These are phyloP conservation scores for Valencia hispanica DNA, from an alignment of 2,797 vertebrate genomes.

Conservation along the genomic window DNA sequence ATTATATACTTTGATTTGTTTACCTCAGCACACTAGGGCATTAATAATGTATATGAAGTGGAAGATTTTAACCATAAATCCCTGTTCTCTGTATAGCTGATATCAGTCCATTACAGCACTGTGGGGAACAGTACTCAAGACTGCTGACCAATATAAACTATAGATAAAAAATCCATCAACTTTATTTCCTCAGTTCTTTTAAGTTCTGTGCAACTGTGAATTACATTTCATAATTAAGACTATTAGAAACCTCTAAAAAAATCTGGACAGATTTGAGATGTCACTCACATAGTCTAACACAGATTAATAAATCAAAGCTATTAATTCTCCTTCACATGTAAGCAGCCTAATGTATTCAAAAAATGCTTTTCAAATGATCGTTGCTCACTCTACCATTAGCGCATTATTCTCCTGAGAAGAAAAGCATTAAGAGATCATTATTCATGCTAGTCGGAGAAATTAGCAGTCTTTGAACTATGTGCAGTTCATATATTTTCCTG, in stretches of 20 bases:
- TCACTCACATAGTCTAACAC: conserved; percentile 18
- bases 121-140: conserved; percentile 44
- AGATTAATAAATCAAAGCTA: conserved; percentile 47
- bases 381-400: conserved; percentile 30
- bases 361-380: conserved; percentile 45
- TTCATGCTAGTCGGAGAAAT: conserved; percentile 26
- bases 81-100: conserved; percentile 31
- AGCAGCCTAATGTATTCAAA: conserved; percentile 48
- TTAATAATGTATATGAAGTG: conserved; percentile 25
- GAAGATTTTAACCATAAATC: conserved; percentile 33
- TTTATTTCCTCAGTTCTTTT: neutral
- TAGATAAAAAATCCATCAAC: conserved; percentile 31
- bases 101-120: conserved; percentile 45
- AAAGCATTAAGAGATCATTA: conserved; percentile 20
- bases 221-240: conserved; percentile 36
- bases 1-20: conserved; percentile 9
- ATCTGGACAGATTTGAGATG: conserved; percentile 18
- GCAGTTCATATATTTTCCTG: neutral
- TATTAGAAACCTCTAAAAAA: conserved; percentile 26
- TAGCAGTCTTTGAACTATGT: conserved; percentile 2
- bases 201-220: conserved; percentile 45
- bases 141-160: conserved; percentile 40
- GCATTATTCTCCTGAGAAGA: conserved; percentile 32
- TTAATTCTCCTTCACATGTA: conserved; percentile 43
- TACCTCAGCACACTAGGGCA: conserved; percentile 19